These are phyloP conservation scores for Triplophysa dalaica DNA, from an alignment of 2,113 vertebrate species.

Conservation along the genomic window DNA sequence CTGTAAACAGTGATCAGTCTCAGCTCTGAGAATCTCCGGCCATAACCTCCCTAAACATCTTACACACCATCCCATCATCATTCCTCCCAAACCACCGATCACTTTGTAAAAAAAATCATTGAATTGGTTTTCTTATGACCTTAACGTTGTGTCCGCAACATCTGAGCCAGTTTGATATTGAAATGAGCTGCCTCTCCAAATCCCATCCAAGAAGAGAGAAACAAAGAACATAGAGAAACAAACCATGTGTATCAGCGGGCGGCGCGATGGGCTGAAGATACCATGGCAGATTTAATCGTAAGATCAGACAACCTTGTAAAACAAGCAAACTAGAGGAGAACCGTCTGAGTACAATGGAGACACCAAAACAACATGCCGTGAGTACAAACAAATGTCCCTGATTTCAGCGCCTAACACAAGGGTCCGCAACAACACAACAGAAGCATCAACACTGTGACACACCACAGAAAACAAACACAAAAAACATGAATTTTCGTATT, in stretches of 20 bases:
- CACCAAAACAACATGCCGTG: not conserved
- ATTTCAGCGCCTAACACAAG: not conserved
- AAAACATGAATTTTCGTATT: no score
- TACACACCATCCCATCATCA: not conserved
- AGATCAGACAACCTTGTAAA: constrained; percentile 49
- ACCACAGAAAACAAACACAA: no score
- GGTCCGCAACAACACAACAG: no score
- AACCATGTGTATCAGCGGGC: constrained; percentile 46
- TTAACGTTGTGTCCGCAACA: constrained; percentile 33
- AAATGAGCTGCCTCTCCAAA: constrained; percentile 63
- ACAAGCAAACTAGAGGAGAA: constrained; percentile 15
- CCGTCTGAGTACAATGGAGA: not conserved
- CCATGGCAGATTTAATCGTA: constrained; percentile 45
- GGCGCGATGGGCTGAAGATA: constrained; percentile 37
- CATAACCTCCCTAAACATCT: constrained; percentile 26
- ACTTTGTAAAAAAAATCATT: constrained; percentile 57
- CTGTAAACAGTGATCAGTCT: no score
- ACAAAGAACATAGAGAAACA: constrained; percentile 37
- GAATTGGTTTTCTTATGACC: constrained; percentile 50
- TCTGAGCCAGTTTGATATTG: constrained; percentile 62
- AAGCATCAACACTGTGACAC: no score
- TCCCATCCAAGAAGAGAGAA: constrained; percentile 36
- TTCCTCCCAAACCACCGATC: constrained; percentile 55
- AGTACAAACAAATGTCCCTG: constrained; percentile 1
- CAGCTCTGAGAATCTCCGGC: no score